Conservation (phyloP, 2,113 vertebrate genomes). For the Nycticebus coucang region DNA sequence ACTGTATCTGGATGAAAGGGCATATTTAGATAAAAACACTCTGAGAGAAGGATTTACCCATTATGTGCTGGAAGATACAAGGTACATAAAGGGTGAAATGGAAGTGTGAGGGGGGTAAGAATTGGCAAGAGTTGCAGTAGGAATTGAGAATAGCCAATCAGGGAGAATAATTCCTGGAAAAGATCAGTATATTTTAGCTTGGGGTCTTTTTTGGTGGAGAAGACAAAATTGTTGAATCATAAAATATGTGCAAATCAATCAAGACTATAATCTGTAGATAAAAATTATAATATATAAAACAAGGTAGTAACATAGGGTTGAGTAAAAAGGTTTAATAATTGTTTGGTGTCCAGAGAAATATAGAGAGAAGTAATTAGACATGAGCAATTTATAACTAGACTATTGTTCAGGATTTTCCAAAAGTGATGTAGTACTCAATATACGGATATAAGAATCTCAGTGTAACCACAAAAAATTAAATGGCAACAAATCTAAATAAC, state of each 20-base stretch:
- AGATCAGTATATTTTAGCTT: fast-evolving
- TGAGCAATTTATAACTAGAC: neutral
- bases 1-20: neutral
- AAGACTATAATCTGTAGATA: neutral
- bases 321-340: neutral
- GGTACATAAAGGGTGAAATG: neutral
- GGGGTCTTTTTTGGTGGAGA: neutral
- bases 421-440: neutral
- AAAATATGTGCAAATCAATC: neutral
- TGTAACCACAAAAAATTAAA: neutral
- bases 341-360: neutral
- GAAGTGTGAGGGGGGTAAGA: neutral
- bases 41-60: neutral
- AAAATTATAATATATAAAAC: neutral
- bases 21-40: neutral
- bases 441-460: neutral
- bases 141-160: neutral
- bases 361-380: neutral
- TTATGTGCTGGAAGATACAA: neutral
- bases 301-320: neutral
- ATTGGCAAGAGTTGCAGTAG: too few relatives aligned
- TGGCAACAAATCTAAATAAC: neutral
- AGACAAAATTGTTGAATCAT: neutral
- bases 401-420: neutral
- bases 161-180: neutral